Base-by-base conservation (phyloP, 2,113 vertebrate genomes). In the Emberiza fucata region DNA sequence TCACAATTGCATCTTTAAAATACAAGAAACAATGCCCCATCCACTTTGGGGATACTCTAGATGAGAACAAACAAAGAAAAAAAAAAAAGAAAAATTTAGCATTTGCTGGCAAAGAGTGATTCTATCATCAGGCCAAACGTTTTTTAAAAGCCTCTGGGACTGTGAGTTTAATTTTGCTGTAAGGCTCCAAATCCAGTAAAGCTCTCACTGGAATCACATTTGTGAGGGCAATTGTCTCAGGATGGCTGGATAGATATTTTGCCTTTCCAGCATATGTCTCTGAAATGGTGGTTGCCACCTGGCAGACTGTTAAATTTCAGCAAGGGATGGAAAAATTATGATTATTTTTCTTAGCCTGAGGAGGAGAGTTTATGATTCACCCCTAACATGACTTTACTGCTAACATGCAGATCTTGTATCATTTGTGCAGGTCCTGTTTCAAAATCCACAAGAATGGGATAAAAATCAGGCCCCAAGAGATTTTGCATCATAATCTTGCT, bases 121-220 rank as follows among this genome's bases (percentile, higher is more conserved):
- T 77, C 31, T 60, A 21, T 50, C 8, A 1, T 82, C 14, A 12
- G 79, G 53, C 54, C 82, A 92, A 95, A 37, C 19, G 3, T 23
- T 87, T 93, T 87, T 65, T 80, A 65, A 94, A 95, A 95, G 54
- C 81, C 84, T 70, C 44, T 87, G 90, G 90, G 96, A 93, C 70
- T 33, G 29, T 1, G 5, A 60, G 79, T 81, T 92, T 87, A 75
- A 91, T 94, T 94, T 93, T 93, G 73, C 45, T 90, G 59, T 44
- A 42, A 3, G 0, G 25, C 44, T 94, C 40, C 66, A 87, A 79
- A 89, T 65, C 44, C 61, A 61, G 35, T 63, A 28, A n/a, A 73
- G 48, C 70, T 91, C 63, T 81, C 57, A 79, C 72, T 72, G 45
- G 61, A 76, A 94, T 93, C 60, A 60, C 72, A 86, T 81, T 95